phyloP scores from a whole-genome alignment of 2,797 vertebrate genomes.

The Microhierax caerulescens region DNA sequence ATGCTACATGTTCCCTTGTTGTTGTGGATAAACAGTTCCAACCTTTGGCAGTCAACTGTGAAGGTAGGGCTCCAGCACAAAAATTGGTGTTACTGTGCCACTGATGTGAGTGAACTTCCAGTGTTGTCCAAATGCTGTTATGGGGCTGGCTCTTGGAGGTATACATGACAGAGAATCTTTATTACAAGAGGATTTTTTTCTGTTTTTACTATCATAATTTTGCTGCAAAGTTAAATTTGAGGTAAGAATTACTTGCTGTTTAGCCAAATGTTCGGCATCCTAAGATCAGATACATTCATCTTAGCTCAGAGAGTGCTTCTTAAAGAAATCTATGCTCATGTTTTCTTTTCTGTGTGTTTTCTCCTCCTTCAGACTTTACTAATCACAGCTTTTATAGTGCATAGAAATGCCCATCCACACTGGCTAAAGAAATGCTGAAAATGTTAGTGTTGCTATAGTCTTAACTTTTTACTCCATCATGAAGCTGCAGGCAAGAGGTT shows the following conservation, averaged over 20 bases:
- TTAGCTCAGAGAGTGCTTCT: neutral
- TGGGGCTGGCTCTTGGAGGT: neutral
- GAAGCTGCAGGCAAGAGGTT: neutral
- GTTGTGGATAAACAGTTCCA: conserved; percentile 86
- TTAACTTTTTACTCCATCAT: neutral
- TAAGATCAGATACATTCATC: neutral
- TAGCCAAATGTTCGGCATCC: neutral
- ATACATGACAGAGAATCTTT: neutral
- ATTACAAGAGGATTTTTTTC: neutral
- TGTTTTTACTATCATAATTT: neutral
- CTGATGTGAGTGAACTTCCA: neutral
- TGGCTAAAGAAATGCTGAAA: conserved; percentile 5
- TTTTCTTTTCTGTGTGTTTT: neutral
- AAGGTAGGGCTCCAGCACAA: conserved; percentile 75
- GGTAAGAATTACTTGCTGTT: neutral
- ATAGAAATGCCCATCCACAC: neutral
- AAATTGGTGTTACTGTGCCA: neutral
- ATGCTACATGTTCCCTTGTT: conserved; percentile 94
- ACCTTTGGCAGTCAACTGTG: conserved; percentile 85
- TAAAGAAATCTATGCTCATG: neutral
- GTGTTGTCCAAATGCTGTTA: neutral
- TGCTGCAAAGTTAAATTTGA: neutral
- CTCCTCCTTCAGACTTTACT: neutral
- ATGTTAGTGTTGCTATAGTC: neutral
- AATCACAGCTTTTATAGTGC: neutral